Conservation (phyloP, 2,888 invertebrate species). For the Prosopocoilus inquinatus region DNA sequence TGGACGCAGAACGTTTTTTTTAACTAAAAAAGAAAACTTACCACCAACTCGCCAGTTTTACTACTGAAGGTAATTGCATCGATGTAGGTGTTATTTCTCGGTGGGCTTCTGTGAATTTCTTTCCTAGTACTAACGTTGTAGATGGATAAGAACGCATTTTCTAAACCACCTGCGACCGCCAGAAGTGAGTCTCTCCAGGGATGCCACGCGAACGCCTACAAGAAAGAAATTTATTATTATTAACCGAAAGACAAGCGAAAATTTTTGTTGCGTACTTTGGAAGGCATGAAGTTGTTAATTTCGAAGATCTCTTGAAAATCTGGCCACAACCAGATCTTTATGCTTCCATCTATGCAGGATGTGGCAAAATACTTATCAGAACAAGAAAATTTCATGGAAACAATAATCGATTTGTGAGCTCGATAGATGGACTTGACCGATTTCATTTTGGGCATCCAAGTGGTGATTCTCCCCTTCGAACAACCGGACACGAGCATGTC, state of each 20-base stretch:
- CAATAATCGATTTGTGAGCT: conserved; percentile 27
- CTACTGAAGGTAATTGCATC: conserved; percentile 48
- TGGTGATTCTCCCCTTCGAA: conserved; percentile 26
- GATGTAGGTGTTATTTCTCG: conserved; percentile 36
- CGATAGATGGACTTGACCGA: conserved; percentile 2
- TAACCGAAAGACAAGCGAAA: no score
- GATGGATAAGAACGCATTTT: conserved; percentile 12
- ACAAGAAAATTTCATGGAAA: conserved; percentile 33
- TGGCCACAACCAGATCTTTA: conserved; percentile 32
- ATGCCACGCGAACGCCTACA: conserved; percentile 49
- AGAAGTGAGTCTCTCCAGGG: conserved; percentile 51
- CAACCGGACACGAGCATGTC: conserved; percentile 30
- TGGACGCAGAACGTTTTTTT: neutral
- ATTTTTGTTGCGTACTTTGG: conserved; percentile 1
- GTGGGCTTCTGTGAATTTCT: conserved; percentile 29
- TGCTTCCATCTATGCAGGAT: conserved; percentile 26
- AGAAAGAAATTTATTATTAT: conserved; percentile 4
- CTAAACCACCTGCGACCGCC: conserved; percentile 41
- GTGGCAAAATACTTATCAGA: conserved; percentile 32
- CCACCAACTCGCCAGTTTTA: conserved; percentile 49
- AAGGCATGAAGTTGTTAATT: neutral
- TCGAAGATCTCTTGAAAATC: conserved; percentile 14
- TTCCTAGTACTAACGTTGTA: conserved; percentile 25
- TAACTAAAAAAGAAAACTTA: conserved; percentile 41
- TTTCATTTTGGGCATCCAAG: conserved; percentile 17